These are phyloP conservation scores for Drosophila tropicalis DNA, from an alignment of 1,140 invertebrate genomes.

Conservation along the genomic window DNA sequence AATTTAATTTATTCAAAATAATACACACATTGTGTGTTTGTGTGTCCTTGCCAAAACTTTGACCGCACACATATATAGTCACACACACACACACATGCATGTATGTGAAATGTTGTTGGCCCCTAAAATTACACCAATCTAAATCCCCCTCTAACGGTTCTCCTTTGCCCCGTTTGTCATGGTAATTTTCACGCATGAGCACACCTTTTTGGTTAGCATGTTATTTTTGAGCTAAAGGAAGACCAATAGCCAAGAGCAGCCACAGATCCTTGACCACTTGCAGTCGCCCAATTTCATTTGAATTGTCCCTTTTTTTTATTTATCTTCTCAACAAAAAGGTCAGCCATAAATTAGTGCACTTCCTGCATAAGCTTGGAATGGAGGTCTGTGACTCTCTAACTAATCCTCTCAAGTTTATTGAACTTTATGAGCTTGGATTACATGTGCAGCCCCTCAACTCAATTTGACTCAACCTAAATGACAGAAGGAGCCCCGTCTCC, in stretches of 20 bases:
- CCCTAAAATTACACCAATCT: slow-evolving; percentile 9
- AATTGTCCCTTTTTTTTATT: slow-evolving; percentile 64
- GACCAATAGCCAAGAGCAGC: slow-evolving; percentile 37
- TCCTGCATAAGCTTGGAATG: slow-evolving; percentile 42
- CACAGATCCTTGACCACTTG: slow-evolving; percentile 57
- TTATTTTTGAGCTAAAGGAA: slow-evolving; percentile 7
- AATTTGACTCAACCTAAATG: slow-evolving; percentile 26
- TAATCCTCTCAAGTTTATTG: slow-evolving; percentile 58
- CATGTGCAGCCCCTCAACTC: slow-evolving; percentile 1
- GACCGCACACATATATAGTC: slow-evolving; percentile 40
- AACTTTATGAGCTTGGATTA: slow-evolving; percentile 74
- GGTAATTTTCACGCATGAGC: slow-evolving; percentile 64
- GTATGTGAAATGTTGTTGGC: slow-evolving; percentile 2
- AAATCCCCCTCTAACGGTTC: background rate
- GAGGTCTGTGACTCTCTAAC: background rate
- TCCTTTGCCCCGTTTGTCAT: slow-evolving; percentile 21
- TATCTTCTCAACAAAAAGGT: slow-evolving; percentile 46
- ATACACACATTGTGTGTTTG: slow-evolving; percentile 46
- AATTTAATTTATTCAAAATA: slow-evolving; percentile 79
- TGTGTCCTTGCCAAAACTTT: slow-evolving; percentile 60
- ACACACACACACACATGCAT: slow-evolving; percentile 1
- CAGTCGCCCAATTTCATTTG: slow-evolving; percentile 74
- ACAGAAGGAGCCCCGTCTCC: slow-evolving; percentile 7
- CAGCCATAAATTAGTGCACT: slow-evolving; percentile 70
- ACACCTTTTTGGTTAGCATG: slow-evolving; percentile 34